phyloP scores from a whole-genome alignment of 2,888 invertebrate species.

The Liodrosophila aerea region DNA sequence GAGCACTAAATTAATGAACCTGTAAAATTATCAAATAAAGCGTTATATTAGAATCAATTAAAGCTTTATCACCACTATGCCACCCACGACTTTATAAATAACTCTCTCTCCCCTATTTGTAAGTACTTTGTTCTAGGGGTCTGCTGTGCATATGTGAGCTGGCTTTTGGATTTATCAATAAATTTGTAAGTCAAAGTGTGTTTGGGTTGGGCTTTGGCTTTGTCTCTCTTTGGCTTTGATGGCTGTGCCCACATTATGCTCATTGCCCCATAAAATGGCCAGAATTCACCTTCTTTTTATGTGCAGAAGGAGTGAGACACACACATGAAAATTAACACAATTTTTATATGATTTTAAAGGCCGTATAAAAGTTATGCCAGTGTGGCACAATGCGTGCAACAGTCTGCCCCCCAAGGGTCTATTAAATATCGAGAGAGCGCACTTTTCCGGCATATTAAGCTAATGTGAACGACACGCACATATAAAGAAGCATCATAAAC shows the following conservation, averaged over 20 bases:
- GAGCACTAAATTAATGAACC: too few relatives aligned
- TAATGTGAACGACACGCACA: slow-evolving; percentile 58
- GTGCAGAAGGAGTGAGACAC: slow-evolving; percentile 29
- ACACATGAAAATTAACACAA: slow-evolving; percentile 75
- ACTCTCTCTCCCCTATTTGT: slow-evolving; percentile 1
- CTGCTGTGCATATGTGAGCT: slow-evolving; percentile 16
- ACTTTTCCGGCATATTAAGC: slow-evolving; percentile 69
- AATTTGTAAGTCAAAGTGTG: slow-evolving; percentile 60
- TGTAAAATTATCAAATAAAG: too few relatives aligned
- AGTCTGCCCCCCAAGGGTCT: slow-evolving; percentile 27
- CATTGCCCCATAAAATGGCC: slow-evolving; percentile 59
- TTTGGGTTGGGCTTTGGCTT: slow-evolving; percentile 14
- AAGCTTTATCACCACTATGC: not conserved
- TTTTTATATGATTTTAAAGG: slow-evolving; percentile 75
- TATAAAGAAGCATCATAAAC: slow-evolving; percentile 40
- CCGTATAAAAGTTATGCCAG: slow-evolving; percentile 70
- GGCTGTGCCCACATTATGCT: slow-evolving; percentile 56
- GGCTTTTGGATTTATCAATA: slow-evolving; percentile 66
- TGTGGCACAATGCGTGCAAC: slow-evolving; percentile 27
- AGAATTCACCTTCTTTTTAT: slow-evolving; percentile 57
- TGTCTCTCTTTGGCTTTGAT: slow-evolving; percentile 38
- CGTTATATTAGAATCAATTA: too few relatives aligned
- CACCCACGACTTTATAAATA: not conserved
- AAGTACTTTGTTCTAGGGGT: slow-evolving; percentile 21
- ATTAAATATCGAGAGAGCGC: slow-evolving; percentile 50